Conservation (phyloP, 2,797 vertebrate genomes). For the Pantherophis vulpinus region DNA sequence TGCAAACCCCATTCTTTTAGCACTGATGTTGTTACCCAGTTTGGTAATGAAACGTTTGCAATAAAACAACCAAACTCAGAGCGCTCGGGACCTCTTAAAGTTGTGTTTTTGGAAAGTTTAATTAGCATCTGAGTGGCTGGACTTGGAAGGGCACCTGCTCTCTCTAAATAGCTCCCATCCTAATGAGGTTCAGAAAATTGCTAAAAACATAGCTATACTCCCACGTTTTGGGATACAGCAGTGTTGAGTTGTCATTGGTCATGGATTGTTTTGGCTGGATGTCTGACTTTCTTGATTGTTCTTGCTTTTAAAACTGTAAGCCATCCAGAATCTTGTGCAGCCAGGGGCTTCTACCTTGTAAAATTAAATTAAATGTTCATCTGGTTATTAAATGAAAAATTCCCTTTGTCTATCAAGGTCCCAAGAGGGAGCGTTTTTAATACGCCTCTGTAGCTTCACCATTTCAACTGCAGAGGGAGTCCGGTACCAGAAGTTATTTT, state of each 20-base stretch:
- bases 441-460: neutral
- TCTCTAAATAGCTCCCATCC: neutral
- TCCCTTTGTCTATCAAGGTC: neutral
- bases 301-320: neutral
- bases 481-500: rapidly evolving
- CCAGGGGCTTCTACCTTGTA: neutral
- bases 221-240: neutral
- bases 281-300: neutral
- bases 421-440: neutral
- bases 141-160: neutral
- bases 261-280: neutral
- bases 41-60: too few species aligned
- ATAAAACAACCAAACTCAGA: neutral
- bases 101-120: neutral
- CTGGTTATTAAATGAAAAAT: neutral
- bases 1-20: too few species aligned
- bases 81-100: neutral
- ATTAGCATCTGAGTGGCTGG: neutral
- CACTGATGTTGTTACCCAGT: too few species aligned
- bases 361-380: neutral
- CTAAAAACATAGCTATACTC: neutral
- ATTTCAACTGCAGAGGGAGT: neutral
- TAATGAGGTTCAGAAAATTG: neutral
- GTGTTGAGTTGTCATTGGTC: neutral
- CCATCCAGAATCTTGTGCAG: neutral